These are phyloP conservation scores for Kryptopterus vitreolus DNA, from an alignment of 2,797 vertebrate genomes.

Conservation along the genomic window DNA sequence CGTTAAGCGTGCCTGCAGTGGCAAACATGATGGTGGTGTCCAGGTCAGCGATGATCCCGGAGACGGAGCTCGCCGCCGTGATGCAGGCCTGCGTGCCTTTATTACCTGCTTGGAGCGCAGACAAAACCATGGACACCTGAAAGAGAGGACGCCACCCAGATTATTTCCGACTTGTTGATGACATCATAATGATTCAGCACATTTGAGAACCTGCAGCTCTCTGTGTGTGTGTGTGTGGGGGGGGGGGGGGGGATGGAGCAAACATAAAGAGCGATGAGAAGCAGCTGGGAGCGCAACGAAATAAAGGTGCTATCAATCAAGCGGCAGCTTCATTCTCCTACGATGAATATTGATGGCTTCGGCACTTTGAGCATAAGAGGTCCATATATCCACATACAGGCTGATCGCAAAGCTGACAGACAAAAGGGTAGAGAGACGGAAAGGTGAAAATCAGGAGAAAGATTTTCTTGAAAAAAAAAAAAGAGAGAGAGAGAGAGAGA, in stretches of 20 bases:
- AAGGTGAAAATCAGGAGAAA: conserved; percentile 42
- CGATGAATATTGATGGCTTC: conserved; percentile 32
- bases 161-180: not conserved
- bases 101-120: conserved; percentile 96
- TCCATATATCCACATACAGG: not conserved
- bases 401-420: not conserved
- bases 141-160: conserved; percentile 27
- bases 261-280: conserved; percentile 29
- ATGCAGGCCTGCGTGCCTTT: conserved; percentile 98
- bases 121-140: conserved; percentile 94
- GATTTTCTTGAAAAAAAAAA: not conserved
- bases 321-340: conserved; percentile 6
- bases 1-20: conserved; percentile 92
- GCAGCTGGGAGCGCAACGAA: conserved; percentile 7
- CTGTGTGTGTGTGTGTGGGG: too few relatives aligned
- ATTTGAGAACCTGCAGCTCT: not conserved
- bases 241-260: conserved; percentile 2
- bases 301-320: conserved; percentile 31
- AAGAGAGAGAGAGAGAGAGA: too few relatives aligned
- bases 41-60: conserved; percentile 96
- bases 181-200: conserved; percentile 14
- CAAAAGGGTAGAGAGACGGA: conserved; percentile 40
- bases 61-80: conserved; percentile 92
- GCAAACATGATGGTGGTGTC: conserved; percentile 99
- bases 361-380: conserved; percentile 10